These are phyloP conservation scores for Anagrus nilaparvatae DNA, from an alignment of 1,140 invertebrate genomes.

Conservation along the genomic window DNA sequence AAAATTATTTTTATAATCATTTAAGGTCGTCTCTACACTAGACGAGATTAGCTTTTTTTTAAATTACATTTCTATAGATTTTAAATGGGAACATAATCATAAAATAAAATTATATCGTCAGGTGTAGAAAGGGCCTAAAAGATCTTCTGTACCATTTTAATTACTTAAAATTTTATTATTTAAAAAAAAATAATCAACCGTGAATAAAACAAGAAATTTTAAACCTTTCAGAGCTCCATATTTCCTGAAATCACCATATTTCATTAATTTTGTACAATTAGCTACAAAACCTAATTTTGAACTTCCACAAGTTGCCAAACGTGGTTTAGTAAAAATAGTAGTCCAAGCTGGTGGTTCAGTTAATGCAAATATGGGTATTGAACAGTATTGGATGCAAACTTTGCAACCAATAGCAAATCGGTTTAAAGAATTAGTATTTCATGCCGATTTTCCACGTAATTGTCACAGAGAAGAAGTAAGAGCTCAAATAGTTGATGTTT, in stretches of 20 bases:
- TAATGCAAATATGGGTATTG: constrained; percentile 28
- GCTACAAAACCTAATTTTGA: constrained; percentile 37
- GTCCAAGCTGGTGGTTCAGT: constrained; percentile 38
- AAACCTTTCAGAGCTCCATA: constrained; percentile 23
- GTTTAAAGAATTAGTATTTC: constrained; percentile 47
- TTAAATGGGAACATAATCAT: no score
- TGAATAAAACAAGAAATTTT: no score
- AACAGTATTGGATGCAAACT: constrained; percentile 46
- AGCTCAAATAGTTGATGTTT: constrained; percentile 49
- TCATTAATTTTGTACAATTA: constrained; percentile 36
- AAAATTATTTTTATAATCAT: no score
- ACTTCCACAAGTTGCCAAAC: constrained; percentile 41
- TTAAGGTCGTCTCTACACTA: no score
- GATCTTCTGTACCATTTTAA: no score
- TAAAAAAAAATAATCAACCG: no score
- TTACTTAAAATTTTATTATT: no score
- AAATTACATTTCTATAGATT: no score
- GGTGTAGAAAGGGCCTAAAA: no score
- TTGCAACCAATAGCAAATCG: constrained; percentile 50
- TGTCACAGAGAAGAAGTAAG: constrained; percentile 50
- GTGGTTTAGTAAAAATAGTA: constrained; percentile 45
- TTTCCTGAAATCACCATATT: constrained; percentile 28
- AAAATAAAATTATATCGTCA: no score
- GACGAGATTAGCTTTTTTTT: no score
- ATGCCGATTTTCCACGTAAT: constrained; percentile 47